Conservation (phyloP, 2,797 vertebrate genomes). For the Typhlichthys subterraneus region DNA sequence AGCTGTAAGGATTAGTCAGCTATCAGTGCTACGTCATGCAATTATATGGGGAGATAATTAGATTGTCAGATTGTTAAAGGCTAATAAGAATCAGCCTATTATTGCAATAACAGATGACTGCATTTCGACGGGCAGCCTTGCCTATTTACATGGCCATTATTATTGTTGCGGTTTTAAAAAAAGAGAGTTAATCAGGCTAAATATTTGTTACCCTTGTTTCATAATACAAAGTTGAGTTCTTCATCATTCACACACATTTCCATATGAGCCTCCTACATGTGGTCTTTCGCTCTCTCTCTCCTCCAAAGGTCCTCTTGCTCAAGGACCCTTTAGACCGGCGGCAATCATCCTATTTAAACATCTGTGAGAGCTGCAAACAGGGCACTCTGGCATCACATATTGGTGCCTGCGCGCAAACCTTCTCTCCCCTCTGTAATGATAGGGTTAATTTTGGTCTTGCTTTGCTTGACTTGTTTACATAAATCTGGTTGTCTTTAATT, state of each 20-base stretch:
- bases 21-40: slow-evolving; percentile 48
- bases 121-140: slow-evolving; percentile 25
- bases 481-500: slow-evolving; percentile 31
- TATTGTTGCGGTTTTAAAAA: slow-evolving; percentile 4
- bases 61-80: slow-evolving; percentile 66
- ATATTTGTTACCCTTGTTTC: slow-evolving; percentile 34
- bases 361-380: slow-evolving; percentile 55
- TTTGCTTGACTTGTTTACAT: slow-evolving; percentile 48
- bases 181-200: slow-evolving; percentile 11
- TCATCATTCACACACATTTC: slow-evolving; percentile 52
- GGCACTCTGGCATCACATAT: slow-evolving; percentile 52
- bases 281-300: slow-evolving; percentile 28
- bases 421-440: slow-evolving; percentile 55
- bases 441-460: slow-evolving; percentile 59
- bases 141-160: slow-evolving; percentile 50
- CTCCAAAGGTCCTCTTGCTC: slow-evolving; percentile 64
- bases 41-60: slow-evolving; percentile 63
- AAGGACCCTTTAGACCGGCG: slow-evolving; percentile 78
- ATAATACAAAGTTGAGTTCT: slow-evolving; percentile 10
- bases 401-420: slow-evolving; percentile 55
- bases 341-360: slow-evolving; percentile 78
- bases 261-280: slow-evolving; percentile 65
- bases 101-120: slow-evolving; percentile 42
- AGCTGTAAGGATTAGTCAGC: slow-evolving; percentile 51
- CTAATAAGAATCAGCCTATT: slow-evolving; percentile 42